Evolutionary conservation across 1,140 invertebrate species (phyloP), one percentile per base, ranked within the genome.

Genomic region (Rhizoglyphus robini): DNA sequence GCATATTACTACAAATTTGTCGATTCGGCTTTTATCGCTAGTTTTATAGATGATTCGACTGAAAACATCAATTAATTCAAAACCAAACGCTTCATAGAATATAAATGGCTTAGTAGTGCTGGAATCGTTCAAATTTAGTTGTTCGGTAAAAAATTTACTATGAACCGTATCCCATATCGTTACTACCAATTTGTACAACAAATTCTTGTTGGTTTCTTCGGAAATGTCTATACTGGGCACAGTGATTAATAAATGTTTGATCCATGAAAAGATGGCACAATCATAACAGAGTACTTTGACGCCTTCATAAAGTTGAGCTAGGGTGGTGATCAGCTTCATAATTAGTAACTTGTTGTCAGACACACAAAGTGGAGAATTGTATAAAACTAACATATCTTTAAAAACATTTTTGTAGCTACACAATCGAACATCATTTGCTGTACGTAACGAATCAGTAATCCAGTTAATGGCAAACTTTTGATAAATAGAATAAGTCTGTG

Each of bases 81-180:
- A 64, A 23, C 25, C 20, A 54, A 64, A 64, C 25, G 63, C n/a
- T 49, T 31, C 8, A 64, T 64, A 64, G 15, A 64, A 64, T 32
- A 64, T 30, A 1, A 27, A 4, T 13, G 20, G 11, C 15, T 8
- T 51, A 1, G 23, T 46, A 1, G 23, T 51, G 13, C 23, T 51
- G 36, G 36, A 36, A 2, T 32, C 8, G 4, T 29, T 46, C 15
- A 30, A 2, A 20, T 29, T 13, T 32, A 3, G 20, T 27, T n/a
- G 20, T 46, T 38, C 41, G 25, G 41, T 8, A 2, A 30, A 25
- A 46, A 34, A 2, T 32, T 34, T 18, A 5, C 5, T 3, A 49
- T 48, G 18, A 18, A 29, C 46, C 41, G 63, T 64, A 13, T 64
- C 1, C 63, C 63, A 64, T 51, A 64, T 32, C 1, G 5, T 64